phyloP scores from a whole-genome alignment of 2,113 vertebrate genomes.

The Platysternon megacephalum region DNA sequence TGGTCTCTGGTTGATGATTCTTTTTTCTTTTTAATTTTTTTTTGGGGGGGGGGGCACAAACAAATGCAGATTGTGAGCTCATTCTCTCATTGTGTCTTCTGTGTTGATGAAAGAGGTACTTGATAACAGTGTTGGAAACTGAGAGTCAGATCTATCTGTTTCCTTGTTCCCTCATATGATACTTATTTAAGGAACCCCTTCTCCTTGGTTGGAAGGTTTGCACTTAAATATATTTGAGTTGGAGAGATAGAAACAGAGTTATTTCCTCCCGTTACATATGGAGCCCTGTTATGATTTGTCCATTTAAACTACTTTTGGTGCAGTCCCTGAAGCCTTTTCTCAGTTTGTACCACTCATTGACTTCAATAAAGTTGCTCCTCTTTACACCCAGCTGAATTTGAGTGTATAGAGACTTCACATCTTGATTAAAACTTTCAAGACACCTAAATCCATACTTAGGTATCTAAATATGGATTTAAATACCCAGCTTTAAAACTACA shows the following conservation, averaged over 20 bases:
- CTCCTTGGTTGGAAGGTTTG: background rate
- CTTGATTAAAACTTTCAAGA: background rate
- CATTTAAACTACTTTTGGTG: background rate
- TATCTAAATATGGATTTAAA: background rate
- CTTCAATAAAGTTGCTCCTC: background rate
- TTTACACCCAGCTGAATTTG: background rate
- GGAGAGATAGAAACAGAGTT: background rate
- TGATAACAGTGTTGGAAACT: background rate
- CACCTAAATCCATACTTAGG: background rate
- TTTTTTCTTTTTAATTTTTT: background rate
- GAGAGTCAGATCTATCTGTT: background rate
- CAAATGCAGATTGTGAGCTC: background rate
- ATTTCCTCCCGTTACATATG: background rate
- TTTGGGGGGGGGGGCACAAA: rapidly evolving
- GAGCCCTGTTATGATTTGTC: background rate
- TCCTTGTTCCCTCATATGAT: background rate
- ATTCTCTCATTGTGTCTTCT: background rate
- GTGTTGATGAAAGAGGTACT: background rate
- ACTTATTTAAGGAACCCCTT: background rate
- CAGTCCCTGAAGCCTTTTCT: background rate
- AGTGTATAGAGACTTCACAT: background rate
- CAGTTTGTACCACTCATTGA: background rate
- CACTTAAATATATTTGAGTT: background rate
- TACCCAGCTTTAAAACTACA: background rate
- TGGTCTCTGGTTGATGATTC: background rate